phyloP scores from a whole-genome alignment of 2,888 invertebrate genomes.

The Barypeithes pellucidus region DNA sequence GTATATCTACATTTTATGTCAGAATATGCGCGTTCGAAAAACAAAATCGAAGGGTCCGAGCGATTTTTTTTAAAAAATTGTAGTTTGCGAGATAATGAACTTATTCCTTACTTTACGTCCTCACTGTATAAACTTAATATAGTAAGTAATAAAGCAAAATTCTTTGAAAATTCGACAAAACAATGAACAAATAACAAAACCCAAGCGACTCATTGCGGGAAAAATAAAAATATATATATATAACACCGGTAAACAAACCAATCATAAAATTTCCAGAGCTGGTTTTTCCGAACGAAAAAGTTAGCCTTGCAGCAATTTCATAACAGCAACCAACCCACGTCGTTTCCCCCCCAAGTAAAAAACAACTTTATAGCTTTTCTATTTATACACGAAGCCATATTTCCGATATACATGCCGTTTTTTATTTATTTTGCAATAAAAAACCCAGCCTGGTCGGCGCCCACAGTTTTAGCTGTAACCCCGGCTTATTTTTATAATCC shows the following conservation, averaged over 20 bases:
- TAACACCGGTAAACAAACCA: slow-evolving; percentile 41
- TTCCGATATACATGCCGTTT: slow-evolving; percentile 38
- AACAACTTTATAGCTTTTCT: slow-evolving; percentile 43
- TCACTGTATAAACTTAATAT: not conserved
- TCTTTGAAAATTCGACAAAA: slow-evolving; percentile 6
- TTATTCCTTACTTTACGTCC: too few species aligned
- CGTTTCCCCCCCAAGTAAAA: slow-evolving; percentile 36
- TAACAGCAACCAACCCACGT: slow-evolving; percentile 33
- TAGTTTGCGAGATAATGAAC: too few species aligned
- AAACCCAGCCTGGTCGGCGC: slow-evolving; percentile 42
- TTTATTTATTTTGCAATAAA: slow-evolving; percentile 45
- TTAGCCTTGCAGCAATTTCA: slow-evolving; percentile 32
- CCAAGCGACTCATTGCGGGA: slow-evolving; percentile 6
- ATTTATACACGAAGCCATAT: slow-evolving; percentile 45
- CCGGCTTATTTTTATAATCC: slow-evolving; percentile 44
- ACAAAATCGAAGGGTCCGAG: too few species aligned
- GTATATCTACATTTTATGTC: too few species aligned
- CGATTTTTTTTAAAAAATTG: too few species aligned
- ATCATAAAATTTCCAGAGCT: slow-evolving; percentile 48
- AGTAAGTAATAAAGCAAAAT: not conserved
- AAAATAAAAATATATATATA: slow-evolving; percentile 20
- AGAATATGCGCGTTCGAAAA: too few species aligned
- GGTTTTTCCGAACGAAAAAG: slow-evolving; percentile 29
- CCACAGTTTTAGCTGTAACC: slow-evolving; percentile 37
- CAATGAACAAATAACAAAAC: slow-evolving; percentile 6